Evolutionary conservation across 1,140 invertebrate species (phyloP).

Genomic region (Cyrtorhinus lividipennis): DNA sequence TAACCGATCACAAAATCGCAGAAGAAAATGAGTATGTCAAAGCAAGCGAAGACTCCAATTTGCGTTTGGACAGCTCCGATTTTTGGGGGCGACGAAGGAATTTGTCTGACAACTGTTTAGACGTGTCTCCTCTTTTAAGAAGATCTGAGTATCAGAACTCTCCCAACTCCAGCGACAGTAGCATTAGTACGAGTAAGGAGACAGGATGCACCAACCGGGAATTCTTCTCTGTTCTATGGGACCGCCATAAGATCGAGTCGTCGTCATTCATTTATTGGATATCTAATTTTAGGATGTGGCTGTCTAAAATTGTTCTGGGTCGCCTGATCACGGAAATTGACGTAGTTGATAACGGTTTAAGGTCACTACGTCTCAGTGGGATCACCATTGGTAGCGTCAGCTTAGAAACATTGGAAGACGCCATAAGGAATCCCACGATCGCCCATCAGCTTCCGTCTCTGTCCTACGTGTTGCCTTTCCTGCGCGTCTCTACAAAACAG

Average conservation of each 20-base stretch:
- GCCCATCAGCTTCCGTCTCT: conserved; percentile 49
- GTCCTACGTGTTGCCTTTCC: conserved; percentile 52
- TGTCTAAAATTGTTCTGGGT: conserved; percentile 58
- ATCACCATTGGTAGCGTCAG: conserved; percentile 52
- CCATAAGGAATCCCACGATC: conserved; percentile 44
- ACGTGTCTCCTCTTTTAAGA: neutral
- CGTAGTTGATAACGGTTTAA: conserved; percentile 45
- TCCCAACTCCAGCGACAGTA: neutral
- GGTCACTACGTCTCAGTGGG: conserved; percentile 51
- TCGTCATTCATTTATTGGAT: neutral
- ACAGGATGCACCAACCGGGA: neutral
- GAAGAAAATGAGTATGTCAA: neutral
- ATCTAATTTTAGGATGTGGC: conserved; percentile 35
- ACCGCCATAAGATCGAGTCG: neutral
- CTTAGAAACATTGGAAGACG: conserved; percentile 51
- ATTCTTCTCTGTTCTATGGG: neutral
- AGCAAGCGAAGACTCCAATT: neutral
- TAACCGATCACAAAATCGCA: neutral
- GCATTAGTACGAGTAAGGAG: neutral
- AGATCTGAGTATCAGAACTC: neutral
- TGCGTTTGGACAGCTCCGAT: neutral
- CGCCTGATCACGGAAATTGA: conserved; percentile 54
- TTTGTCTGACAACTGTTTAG: neutral
- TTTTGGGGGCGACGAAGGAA: neutral
- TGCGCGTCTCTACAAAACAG: conserved; percentile 64